Base-by-base conservation (phyloP, 2,113 vertebrate species). In the Silurus asotus region DNA sequence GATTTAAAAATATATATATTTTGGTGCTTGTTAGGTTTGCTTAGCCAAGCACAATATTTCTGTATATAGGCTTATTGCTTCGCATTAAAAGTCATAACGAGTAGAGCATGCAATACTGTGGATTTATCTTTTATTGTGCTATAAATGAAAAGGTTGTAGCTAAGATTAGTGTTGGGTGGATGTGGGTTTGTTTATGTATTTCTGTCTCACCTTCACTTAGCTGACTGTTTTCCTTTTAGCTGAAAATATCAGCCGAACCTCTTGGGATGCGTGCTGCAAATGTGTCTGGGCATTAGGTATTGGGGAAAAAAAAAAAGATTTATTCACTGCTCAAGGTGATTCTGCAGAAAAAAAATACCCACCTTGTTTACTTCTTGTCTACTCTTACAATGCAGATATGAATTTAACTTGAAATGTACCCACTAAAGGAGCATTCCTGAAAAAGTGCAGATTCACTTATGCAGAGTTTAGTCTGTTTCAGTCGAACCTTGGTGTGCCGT, bases 191-290 rank as follows among this genome's bases (percentile, higher is more conserved):
- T 81, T 62, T 64, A 62, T 64, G 59, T 67, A 51, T 76, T 53
- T 78, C 14, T 9, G n/a, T 51, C 23, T 15, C 20, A 53, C 51
- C n/a, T 77, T 15, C 53, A 79, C 25, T 58, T n/a, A n/a, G 48
- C 19, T 23, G 72, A 51, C 20, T 53, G 55, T 58, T 10, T 58
- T 37, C 59, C 55, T 56, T 37, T 70, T 74, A n/a, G 70, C 67
- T 48, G 45, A 49, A 58, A 83, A 69, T 69, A 83, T 83, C 81
- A 56, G 81, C 53, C 23, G 49, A 83, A 45, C 45, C 67, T 48
- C 67, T 13, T 9, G 82, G 55, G 82, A 83, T 17, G 55, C 8
- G 11, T n/a, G 55, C 82, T 61, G 82, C 70, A 74, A 83, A 74
- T 23, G 20, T 25, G 56, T 59, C 55, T 8, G 55, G 56, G 53